Evolutionary conservation across 2,797 vertebrate species (phyloP).

Genomic region (Enteromius viviparus): DNA sequence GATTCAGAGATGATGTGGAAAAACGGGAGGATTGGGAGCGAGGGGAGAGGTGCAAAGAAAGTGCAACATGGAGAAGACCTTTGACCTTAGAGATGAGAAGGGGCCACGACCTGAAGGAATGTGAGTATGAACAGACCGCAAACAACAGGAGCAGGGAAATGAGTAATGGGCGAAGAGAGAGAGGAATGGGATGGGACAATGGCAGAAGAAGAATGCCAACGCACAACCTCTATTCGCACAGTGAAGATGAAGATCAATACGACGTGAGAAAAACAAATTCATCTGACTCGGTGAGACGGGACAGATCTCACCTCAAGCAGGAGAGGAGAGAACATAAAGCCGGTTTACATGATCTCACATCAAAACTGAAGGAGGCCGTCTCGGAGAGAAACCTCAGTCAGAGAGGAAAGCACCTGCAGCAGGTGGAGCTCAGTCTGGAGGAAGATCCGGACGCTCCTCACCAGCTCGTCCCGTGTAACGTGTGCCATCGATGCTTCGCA

Average conservation of each 20-base stretch:
- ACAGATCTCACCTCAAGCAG: conserved; percentile 23
- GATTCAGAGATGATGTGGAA: conserved; percentile 55
- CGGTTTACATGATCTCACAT: not conserved
- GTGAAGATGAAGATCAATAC: not conserved
- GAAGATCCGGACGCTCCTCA: not conserved
- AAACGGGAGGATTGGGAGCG: conserved; percentile 58
- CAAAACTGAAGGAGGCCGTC: not conserved
- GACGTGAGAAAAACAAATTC: conserved; percentile 7
- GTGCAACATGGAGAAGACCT: not conserved
- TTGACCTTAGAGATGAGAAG: conserved; percentile 16
- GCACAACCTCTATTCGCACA: conserved; percentile 11
- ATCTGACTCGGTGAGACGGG: conserved; percentile 6
- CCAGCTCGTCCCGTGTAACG: conserved; percentile 71
- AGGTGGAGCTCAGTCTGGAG: conserved; percentile 30
- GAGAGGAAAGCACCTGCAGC: conserved; percentile 11
- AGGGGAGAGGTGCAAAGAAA: conserved; percentile 18
- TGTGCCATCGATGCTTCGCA: conserved; percentile 81
- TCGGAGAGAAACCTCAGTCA: not conserved
- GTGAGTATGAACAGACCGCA: not conserved
- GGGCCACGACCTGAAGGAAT: conserved; percentile 28
- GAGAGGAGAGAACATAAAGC: conserved; percentile 16
- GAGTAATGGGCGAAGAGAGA: not conserved
- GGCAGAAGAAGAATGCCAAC: conserved; percentile 28
- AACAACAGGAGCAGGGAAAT: conserved; percentile 17
- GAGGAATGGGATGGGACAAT: conserved; percentile 12